Percentiles rank a stretch among this genome's conserved stretches.
Evolutionary conservation across 1,140 invertebrate genomes (phyloP).

Genomic region (Drosophila sp.): DNA sequence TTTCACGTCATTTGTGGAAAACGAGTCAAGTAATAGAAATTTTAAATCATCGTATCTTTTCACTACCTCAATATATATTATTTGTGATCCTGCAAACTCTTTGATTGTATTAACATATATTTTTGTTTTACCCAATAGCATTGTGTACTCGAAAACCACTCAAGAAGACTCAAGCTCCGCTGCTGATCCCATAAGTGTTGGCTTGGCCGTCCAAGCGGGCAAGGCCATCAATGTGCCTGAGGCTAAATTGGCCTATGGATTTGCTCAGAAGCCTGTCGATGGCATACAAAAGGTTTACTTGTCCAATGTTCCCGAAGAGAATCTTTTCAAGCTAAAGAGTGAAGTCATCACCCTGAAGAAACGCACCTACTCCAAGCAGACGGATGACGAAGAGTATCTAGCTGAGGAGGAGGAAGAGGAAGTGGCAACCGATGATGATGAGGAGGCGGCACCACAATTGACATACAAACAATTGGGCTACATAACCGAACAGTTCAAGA

Average conservation of each 20-base stretch:
- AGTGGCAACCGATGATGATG: constrained; percentile 28
- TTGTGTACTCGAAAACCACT: constrained; percentile 49
- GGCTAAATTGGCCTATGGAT: constrained; percentile 83
- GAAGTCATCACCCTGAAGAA: constrained; percentile 83
- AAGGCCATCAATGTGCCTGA: constrained; percentile 79
- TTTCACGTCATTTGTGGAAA: no score
- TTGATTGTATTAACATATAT: background rate
- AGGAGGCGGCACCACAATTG: constrained; percentile 49
- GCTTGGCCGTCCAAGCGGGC: constrained; percentile 78
- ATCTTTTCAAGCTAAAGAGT: constrained; percentile 82
- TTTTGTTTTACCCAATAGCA: constrained; percentile 21
- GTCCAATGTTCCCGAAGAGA: constrained; percentile 83
- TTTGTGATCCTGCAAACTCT: background rate
- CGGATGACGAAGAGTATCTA: constrained; percentile 66
- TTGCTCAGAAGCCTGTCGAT: constrained; percentile 78
- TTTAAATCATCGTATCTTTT: no score
- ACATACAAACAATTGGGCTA: constrained; percentile 79
- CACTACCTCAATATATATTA: no score
- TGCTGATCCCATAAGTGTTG: constrained; percentile 83
- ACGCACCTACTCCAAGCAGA: constrained; percentile 49
- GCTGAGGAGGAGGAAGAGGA: constrained; percentile 61
- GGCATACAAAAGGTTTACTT: constrained; percentile 55
- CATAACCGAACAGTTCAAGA: constrained; percentile 70
- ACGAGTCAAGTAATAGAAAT: no score
- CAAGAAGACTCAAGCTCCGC: constrained; percentile 56